Conservation (phyloP, 2,797 vertebrate genomes). For the Pangasius larnaudii region DNA sequence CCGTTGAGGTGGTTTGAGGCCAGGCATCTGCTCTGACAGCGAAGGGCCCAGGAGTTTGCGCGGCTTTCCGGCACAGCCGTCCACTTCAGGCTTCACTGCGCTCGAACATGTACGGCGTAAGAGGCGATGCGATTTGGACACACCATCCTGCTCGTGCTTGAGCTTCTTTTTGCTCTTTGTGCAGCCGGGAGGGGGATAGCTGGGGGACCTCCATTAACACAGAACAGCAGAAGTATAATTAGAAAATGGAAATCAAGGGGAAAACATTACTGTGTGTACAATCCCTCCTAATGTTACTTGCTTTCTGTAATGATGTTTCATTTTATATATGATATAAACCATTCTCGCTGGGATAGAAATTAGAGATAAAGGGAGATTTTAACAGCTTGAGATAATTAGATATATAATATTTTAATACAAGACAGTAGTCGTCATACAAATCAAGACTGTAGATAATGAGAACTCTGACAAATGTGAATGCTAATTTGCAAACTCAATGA, state of each 20-base stretch:
- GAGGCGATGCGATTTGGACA: slow-evolving; percentile 86
- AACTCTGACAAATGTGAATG: background rate
- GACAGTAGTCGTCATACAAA: slow-evolving; percentile 7
- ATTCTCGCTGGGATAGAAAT: slow-evolving; percentile 21
- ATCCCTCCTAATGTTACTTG: slow-evolving; percentile 22
- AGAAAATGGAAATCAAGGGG: slow-evolving; percentile 14
- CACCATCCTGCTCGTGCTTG: slow-evolving; percentile 84
- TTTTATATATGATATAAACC: background rate
- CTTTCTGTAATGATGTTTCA: slow-evolving; percentile 11
- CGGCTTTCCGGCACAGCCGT: slow-evolving; percentile 78
- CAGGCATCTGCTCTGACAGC: slow-evolving; percentile 77
- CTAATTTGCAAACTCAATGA: background rate
- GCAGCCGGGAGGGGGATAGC: slow-evolving; percentile 89
- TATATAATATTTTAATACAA: slow-evolving; percentile 4
- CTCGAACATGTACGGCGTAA: slow-evolving; percentile 84
- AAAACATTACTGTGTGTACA: slow-evolving; percentile 18
- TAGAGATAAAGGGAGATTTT: slow-evolving; percentile 11
- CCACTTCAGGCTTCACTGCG: slow-evolving; percentile 80
- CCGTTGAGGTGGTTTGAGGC: slow-evolving; percentile 82
- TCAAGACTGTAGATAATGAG: slow-evolving; percentile 3
- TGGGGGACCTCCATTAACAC: slow-evolving; percentile 80
- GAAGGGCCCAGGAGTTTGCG: slow-evolving; percentile 84
- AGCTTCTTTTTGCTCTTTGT: slow-evolving; percentile 88
- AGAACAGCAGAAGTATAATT: slow-evolving; percentile 36
- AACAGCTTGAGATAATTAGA: slow-evolving; percentile 17